Percentiles rank a stretch among this genome's conserved stretches.
Evolutionary conservation across 2,888 invertebrate genomes (phyloP).

Genomic region (Leucophenga montana): DNA sequence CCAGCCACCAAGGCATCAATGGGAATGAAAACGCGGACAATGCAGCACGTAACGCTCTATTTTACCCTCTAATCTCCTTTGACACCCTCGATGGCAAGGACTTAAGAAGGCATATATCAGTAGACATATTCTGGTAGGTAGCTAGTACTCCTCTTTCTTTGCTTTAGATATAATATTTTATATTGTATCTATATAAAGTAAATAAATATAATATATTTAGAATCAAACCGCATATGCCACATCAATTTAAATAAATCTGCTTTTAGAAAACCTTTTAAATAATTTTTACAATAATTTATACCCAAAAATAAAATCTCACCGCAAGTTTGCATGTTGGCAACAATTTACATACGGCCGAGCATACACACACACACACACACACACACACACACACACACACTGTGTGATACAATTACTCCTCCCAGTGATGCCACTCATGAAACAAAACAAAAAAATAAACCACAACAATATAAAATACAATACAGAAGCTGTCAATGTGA

Average conservation of each 20-base stretch:
- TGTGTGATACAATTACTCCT: neutral
- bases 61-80: too few relatives aligned
- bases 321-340: slow-evolving; percentile 32
- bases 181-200: too few relatives aligned
- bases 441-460: slow-evolving; percentile 16
- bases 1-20: too few relatives aligned
- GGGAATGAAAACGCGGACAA: too few relatives aligned
- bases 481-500: slow-evolving; percentile 37
- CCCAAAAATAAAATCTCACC: neutral
- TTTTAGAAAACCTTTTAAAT: neutral
- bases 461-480: slow-evolving; percentile 25
- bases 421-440: neutral
- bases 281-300: neutral
- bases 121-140: too few relatives aligned
- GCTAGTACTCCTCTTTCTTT: too few relatives aligned
- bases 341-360: slow-evolving; percentile 36
- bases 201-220: too few relatives aligned
- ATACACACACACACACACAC: slow-evolving; percentile 9
- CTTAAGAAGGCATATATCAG: too few relatives aligned
- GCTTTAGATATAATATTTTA: too few relatives aligned
- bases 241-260: neutral
- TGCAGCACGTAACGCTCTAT: too few relatives aligned
- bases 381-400: neutral
- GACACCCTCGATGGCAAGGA: too few relatives aligned
- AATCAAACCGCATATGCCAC: too few relatives aligned